Percentiles rank a stretch among this genome's conserved stretches.
Evolutionary conservation across 2,888 invertebrate species (phyloP).

Genomic region (Escarpia spicata): DNA sequence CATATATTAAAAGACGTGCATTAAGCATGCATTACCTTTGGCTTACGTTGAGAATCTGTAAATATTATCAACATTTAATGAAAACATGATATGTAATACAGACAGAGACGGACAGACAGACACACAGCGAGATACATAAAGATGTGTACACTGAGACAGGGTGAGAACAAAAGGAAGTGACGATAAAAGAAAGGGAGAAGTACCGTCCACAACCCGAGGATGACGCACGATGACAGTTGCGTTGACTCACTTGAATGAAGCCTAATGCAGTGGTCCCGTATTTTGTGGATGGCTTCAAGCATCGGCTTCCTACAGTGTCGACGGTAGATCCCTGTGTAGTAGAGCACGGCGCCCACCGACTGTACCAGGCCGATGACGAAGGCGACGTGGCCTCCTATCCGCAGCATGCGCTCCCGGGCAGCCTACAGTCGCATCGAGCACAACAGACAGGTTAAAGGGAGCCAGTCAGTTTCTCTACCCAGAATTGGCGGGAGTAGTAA

Average conservation of each 20-base stretch:
- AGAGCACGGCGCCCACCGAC: neutral
- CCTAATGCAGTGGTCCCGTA: neutral
- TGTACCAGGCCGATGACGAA: neutral
- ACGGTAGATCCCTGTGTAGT: neutral
- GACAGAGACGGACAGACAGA: neutral
- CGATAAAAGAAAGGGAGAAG: neutral
- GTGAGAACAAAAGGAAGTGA: neutral
- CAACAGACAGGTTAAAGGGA: neutral
- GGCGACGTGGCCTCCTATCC: neutral
- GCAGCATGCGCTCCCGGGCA: neutral
- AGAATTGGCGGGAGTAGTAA: too few species aligned
- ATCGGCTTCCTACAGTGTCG: neutral
- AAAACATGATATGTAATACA: neutral
- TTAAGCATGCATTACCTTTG: too few species aligned
- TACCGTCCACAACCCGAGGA: neutral
- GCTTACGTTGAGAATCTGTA: too few species aligned
- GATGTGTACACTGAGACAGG: neutral
- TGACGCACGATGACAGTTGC: neutral
- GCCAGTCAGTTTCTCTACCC: too few species aligned
- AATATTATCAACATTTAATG: too few species aligned
- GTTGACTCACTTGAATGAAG: neutral
- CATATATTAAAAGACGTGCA: too few species aligned
- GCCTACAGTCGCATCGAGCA: neutral
- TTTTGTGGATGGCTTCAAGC: neutral
- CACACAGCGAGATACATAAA: neutral